phyloP scores from a whole-genome alignment of 2,797 vertebrate genomes.

The Leptodactylus fallax region DNA sequence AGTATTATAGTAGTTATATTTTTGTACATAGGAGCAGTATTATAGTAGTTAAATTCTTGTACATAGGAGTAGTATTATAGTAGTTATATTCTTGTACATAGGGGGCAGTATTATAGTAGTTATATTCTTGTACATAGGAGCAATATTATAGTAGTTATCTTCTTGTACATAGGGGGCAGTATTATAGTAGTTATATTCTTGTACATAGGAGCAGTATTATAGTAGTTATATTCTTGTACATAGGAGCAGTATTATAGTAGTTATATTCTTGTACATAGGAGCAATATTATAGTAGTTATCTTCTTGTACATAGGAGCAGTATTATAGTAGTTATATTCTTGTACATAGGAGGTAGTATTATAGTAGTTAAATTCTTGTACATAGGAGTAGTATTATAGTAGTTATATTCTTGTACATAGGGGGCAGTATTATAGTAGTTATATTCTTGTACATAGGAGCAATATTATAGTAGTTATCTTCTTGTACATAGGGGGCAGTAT shows the following conservation, averaged over 20 bases:
- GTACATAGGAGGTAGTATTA: neutral
- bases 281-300: constrained; percentile 9
- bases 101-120: neutral
- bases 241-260: constrained; percentile 7
- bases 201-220: constrained; percentile 10
- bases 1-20: constrained; percentile 23
- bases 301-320: neutral
- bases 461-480: constrained; percentile 13
- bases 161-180: neutral
- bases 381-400: constrained; percentile 14
- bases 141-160: constrained; percentile 13
- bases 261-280: neutral
- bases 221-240: constrained; percentile 12
- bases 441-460: neutral
- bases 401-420: constrained; percentile 14
- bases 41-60: neutral
- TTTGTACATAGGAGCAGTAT: neutral
- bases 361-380: neutral
- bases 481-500: neutral
- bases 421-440: constrained; percentile 2
- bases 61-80: constrained; percentile 1
- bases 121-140: constrained; percentile 9
- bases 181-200: constrained; percentile 11
- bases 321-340: constrained; percentile 14
- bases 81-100: constrained; percentile 9